Conservation (phyloP, 2,888 invertebrate genomes). For the Limnephilus marmoratus region DNA sequence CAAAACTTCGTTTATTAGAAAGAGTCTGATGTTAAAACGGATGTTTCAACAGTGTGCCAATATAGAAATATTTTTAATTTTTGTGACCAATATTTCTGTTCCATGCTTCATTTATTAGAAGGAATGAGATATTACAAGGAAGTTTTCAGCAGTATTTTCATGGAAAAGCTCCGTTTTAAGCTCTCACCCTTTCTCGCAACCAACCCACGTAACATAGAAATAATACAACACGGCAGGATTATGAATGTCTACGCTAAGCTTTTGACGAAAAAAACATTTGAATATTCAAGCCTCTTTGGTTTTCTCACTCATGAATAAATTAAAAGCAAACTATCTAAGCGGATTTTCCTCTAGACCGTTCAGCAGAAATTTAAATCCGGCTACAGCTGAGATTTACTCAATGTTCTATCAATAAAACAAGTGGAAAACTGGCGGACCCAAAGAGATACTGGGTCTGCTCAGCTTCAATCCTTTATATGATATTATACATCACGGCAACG, state of each 20-base stretch:
- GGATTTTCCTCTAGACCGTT: neutral
- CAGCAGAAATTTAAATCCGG: neutral
- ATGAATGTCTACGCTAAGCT: neutral
- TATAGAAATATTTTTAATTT: no score
- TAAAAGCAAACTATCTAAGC: neutral
- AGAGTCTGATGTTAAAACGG: no score
- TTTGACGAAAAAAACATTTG: neutral
- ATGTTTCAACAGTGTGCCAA: no score
- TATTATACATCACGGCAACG: neutral
- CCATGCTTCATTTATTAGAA: no score
- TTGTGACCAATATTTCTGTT: neutral
- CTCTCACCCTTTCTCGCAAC: neutral
- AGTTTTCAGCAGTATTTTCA: neutral
- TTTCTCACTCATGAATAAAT: neutral
- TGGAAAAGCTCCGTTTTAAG: neutral
- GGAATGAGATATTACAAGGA: neutral
- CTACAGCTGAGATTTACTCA: conserved; percentile 4
- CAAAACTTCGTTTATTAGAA: no score
- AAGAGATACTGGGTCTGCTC: neutral
- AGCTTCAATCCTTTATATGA: neutral
- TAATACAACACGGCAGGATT: neutral
- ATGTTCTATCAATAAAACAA: conserved; percentile 44
- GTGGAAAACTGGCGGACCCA: conserved; percentile 16
- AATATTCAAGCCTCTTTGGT: neutral
- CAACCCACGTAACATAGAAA: neutral